phyloP scores from a whole-genome alignment of 1,140 invertebrate genomes.

The Notospermus geniculatus region DNA sequence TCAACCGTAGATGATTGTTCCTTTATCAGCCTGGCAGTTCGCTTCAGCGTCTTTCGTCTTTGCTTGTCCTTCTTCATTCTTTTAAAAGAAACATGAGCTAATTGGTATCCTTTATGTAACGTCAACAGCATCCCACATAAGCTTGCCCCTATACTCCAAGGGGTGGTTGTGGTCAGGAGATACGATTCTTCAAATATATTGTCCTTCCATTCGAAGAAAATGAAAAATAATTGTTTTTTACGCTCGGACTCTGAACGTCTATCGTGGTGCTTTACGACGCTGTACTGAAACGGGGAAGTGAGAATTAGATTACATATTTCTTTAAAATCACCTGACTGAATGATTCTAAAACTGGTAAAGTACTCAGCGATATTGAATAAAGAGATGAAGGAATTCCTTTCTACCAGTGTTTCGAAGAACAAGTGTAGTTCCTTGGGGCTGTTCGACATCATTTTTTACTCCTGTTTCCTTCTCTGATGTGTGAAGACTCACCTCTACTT shows the following conservation, averaged over 20 bases:
- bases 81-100: conserved; percentile 15
- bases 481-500: conserved; percentile 14
- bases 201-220: conserved; percentile 23
- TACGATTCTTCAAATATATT: conserved; percentile 17
- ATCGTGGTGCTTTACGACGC: conserved; percentile 17
- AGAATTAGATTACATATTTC: too few species aligned
- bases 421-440: too few species aligned
- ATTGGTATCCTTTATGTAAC: conserved; percentile 16
- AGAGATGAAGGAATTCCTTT: too few species aligned
- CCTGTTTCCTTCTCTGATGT: neutral
- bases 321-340: too few species aligned
- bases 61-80: conserved; percentile 16
- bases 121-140: conserved; percentile 18
- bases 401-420: too few species aligned
- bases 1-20: too few species aligned
- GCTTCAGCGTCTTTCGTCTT: conserved; percentile 11
- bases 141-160: conserved; percentile 18
- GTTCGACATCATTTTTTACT: too few species aligned
- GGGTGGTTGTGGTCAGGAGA: conserved; percentile 18
- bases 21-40: neutral
- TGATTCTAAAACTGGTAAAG: too few species aligned
- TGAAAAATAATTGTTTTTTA: conserved; percentile 17
- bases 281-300: conserved; percentile 8
- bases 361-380: too few species aligned
- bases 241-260: neutral